Evolutionary conservation across 2,888 invertebrate species (phyloP).

Genomic region (Ophion ventricosus): DNA sequence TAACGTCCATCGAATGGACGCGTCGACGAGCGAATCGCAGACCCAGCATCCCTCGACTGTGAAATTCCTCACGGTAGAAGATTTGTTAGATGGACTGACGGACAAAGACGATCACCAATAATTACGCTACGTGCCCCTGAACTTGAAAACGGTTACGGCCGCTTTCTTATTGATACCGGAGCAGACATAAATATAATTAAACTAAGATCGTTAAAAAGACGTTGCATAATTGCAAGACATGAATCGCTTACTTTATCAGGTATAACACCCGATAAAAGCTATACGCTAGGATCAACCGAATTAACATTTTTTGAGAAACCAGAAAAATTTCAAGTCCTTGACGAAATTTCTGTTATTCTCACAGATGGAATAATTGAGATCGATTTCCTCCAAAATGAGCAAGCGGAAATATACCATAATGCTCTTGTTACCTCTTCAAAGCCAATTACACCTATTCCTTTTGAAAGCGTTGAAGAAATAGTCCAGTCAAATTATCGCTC

Average conservation of each 20-base stretch:
- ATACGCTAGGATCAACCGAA: constrained; percentile 42
- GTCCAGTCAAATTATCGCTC: constrained; percentile 51
- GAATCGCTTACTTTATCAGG: constrained; percentile 40
- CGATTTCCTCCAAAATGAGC: no score
- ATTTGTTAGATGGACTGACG: constrained; percentile 9
- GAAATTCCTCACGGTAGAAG: constrained; percentile 35
- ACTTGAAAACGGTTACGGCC: constrained; percentile 21
- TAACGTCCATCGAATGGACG: constrained; percentile 55
- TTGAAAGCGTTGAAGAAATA: neutral
- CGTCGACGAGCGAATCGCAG: no score
- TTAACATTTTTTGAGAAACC: constrained; percentile 34
- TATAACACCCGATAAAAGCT: constrained; percentile 34
- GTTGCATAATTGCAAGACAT: constrained; percentile 6
- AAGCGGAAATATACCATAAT: no score
- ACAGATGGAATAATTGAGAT: constrained; percentile 31
- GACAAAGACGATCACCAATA: constrained; percentile 32
- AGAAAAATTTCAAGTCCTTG: constrained; percentile 54
- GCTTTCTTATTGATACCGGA: constrained; percentile 50
- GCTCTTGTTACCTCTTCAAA: no score
- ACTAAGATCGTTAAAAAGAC: constrained; percentile 16
- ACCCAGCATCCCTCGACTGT: constrained; percentile 56
- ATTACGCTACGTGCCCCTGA: constrained; percentile 48
- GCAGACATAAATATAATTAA: constrained; percentile 55
- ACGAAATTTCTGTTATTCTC: neutral
- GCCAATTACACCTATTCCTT: neutral